A percentile compares a stretch with the other conserved stretches of the same genome.
phyloP scores from a whole-genome alignment of 2,888 invertebrate genomes.

The Cataglyphis albicans region DNA sequence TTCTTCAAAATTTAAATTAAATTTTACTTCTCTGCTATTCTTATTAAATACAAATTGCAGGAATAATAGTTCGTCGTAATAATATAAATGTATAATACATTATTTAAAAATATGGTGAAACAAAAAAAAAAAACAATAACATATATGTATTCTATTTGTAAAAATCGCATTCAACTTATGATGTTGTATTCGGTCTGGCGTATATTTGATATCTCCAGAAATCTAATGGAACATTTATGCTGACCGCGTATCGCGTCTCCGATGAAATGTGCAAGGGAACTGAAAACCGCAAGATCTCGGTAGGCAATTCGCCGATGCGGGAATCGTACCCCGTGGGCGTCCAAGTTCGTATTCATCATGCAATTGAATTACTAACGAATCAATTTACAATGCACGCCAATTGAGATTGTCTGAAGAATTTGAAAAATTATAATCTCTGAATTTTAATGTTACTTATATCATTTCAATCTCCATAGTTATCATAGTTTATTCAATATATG shows the following conservation, averaged over 20 bases:
- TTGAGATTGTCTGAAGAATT: not conserved
- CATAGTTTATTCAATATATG: not conserved
- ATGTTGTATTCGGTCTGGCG: not conserved
- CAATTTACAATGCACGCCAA: constrained; percentile 57
- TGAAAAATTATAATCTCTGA: not conserved
- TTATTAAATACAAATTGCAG: not conserved
- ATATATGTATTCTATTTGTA: not conserved
- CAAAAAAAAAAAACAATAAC: not conserved
- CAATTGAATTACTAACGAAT: constrained; percentile 66
- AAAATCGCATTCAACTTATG: not conserved
- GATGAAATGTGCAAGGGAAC: constrained; percentile 60
- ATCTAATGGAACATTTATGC: constrained; percentile 41
- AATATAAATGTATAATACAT: not conserved
- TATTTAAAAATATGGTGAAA: not conserved
- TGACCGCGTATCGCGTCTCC: constrained; percentile 57
- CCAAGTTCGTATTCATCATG: constrained; percentile 71
- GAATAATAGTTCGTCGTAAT: too few relatives aligned
- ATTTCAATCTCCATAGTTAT: not conserved
- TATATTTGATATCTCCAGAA: not conserved
- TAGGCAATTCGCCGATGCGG: constrained; percentile 64
- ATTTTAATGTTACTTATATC: not conserved
- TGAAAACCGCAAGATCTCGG: constrained; percentile 64
- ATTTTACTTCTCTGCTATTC: not conserved
- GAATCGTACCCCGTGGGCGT: constrained; percentile 68
- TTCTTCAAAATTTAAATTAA: not conserved